Evolutionary conservation across 2,113 vertebrate species (phyloP), one percentile per base, ranked within the genome.

Genomic region (Spheniscus mendiculus): DNA sequence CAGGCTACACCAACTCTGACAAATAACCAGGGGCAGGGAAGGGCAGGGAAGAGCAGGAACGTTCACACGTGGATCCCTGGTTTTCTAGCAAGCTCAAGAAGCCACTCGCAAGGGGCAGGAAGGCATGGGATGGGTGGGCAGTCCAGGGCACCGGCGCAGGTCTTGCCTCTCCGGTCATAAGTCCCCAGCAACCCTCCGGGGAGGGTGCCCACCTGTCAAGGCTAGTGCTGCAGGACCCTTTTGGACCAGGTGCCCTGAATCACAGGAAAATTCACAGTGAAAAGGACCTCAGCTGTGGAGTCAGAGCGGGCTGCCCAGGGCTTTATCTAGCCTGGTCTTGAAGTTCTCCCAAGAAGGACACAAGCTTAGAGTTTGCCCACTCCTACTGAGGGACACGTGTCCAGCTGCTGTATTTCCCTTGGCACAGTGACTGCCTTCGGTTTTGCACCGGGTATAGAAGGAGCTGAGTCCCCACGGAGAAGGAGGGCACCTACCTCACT

Each of bases 61-160:
- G 5, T 1, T 42, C 55, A 0, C 5, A 1, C 15, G 59, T 6
- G 12, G 58, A 16, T 26, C 50, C 26, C 5, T 12, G 59, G 7
- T 34, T 34, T 66, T 18, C 49, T 8, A 44, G 56, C 2, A 16
- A 44, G 29, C 38, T 80, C 50, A 5, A 27, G 56, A 62, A 72
- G 79, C 9, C 7, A 0, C 45, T 13, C 0, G 0, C 0, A 1
- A 38, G 47, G 11, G 30, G 12, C 40, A n/a, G 3, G 0, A 52
- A 7, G n/a, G 26, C 9, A 5, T 0, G 10, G 45, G 34, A 5
- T 1, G 21, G n/a, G 32, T 5, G 69, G 47, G 49, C 44, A 65
- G 26, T 1, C 23, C 53, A 19, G 30, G 44, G 61, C 34, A 1
- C 32, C 3, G 8, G 9, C 3, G 18, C 52, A 13, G n/a, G 25